Base-by-base conservation (phyloP, 1,140 invertebrate species). In the Cyclargus thomasi region DNA sequence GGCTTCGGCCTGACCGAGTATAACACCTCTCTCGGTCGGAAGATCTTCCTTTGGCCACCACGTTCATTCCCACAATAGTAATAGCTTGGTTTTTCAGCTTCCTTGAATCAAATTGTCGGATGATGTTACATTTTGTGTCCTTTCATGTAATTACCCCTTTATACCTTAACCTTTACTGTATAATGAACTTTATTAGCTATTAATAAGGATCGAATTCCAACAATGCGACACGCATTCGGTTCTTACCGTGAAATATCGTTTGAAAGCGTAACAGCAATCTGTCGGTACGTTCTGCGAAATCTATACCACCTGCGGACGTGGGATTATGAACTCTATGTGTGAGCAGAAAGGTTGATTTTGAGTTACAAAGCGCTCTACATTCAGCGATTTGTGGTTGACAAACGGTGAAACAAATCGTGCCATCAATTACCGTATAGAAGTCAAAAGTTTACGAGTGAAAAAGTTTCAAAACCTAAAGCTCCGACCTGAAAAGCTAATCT, bases 261-360 rank as follows among this genome's bases (percentile, higher is more conserved):
- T 47, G 39, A 47, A 47, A 47, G 39, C 39, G 39, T 47, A 47
- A 47, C 39, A 47, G 39, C 39, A 47, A 47, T 47, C 39, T 47
- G 39, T 47, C 39, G 39, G 39, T 47, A 47, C 39, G 39, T 47
- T 47, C 39, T 47, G 39, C 14, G 39, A 47, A 47, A 47, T 47
- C 39, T 47, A 47, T 47, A 47, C 39, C 14, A 16, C 39, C 14
- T 14, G 10, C 11, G 14, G 39, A 8, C 39, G 11, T 47, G 14
- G 3, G 39, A 47, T 47, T 47, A 3, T 47, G 39, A 1, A 47
- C 39, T 47, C 14, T 47, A 16, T 47, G 10, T 47, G 39, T 8
- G 39, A 11, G 39, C 14, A 47, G 39, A 2, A 47, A 47, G 39
- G 39, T 47, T 14, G 39, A 47, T 14, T 47, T 47, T 16, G 14